Conservation (phyloP, 1,140 invertebrate species). For the Eufriesea mexicana region DNA sequence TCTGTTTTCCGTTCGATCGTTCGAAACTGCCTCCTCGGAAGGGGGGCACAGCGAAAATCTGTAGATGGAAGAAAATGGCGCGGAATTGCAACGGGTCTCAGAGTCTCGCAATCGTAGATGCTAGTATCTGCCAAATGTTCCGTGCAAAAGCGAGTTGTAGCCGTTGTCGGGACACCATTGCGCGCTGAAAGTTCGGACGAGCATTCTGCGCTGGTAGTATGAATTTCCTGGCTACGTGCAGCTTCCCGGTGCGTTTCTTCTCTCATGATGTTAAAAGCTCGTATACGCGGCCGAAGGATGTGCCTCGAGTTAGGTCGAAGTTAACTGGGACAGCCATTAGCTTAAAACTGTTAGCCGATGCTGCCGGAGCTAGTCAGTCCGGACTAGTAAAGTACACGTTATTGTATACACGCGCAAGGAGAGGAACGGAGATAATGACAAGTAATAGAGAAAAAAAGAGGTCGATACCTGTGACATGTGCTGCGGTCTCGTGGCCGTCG, state of each 20-base stretch:
- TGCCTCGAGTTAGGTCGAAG: slow-evolving; percentile 59
- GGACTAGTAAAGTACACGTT: slow-evolving; percentile 12
- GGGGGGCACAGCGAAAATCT: too few species aligned
- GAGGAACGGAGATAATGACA: too few species aligned
- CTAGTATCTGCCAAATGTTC: not conserved
- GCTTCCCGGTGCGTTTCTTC: slow-evolving; percentile 30
- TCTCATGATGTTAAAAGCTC: slow-evolving; percentile 72
- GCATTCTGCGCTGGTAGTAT: not conserved
- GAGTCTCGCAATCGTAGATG: not conserved
- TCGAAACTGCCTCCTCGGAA: too few species aligned
- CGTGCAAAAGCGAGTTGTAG: not conserved
- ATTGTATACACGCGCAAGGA: not conserved
- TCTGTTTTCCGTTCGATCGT: too few species aligned
- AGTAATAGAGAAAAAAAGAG: not conserved
- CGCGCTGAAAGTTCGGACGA: slow-evolving; percentile 23
- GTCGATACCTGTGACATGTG: slow-evolving; percentile 79
- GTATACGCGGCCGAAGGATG: slow-evolving; percentile 62
- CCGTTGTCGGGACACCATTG: not conserved
- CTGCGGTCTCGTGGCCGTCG: slow-evolving; percentile 79
- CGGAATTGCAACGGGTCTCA: too few species aligned
- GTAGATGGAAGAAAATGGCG: too few species aligned
- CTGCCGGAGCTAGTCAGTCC: slow-evolving; percentile 33
- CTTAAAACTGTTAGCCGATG: slow-evolving; percentile 70
- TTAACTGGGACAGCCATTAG: slow-evolving; percentile 69
- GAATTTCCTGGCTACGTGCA: slow-evolving; percentile 22